A percentile compares a stretch with the other conserved stretches of the same genome.
Conservation (phyloP, 2,797 vertebrate species). For the Spinibarbus caldwelli region DNA sequence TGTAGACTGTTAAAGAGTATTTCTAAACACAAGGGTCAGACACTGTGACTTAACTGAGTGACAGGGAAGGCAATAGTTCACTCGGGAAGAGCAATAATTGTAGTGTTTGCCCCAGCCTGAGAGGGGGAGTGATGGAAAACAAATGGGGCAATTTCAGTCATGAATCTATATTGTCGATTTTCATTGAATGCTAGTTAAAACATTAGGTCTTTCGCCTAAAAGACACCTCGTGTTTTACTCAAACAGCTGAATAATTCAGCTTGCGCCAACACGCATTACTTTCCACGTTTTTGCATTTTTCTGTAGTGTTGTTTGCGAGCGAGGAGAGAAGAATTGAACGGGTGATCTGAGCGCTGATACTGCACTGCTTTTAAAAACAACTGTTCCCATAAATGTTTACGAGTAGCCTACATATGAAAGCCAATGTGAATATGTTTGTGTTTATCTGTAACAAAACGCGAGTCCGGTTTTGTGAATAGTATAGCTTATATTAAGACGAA, state of each 20-base stretch:
- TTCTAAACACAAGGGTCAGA: not conserved
- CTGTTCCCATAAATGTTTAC: not conserved
- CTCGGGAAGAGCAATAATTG: slow-evolving; percentile 25
- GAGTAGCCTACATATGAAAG: not conserved
- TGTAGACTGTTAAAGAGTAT: not conserved
- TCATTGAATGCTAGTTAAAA: slow-evolving; percentile 12
- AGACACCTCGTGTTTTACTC: not conserved
- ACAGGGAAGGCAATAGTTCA: slow-evolving; percentile 26
- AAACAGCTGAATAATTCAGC: not conserved
- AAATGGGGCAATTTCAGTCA: slow-evolving; percentile 39
- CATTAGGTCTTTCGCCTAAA: not conserved
- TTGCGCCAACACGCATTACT: slow-evolving; percentile 10
- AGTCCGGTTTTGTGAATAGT: not conserved
- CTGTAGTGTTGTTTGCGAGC: not conserved
- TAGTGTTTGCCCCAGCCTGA: slow-evolving; percentile 13
- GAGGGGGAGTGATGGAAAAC: slow-evolving; percentile 14
- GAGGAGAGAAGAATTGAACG: no score
- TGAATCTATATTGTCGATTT: slow-evolving; percentile 18
- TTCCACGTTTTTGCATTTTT: not conserved
- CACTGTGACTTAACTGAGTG: not conserved
- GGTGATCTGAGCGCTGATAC: not conserved
- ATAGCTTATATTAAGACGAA: not conserved
- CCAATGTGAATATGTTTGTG: not conserved
- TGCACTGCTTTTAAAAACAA: slow-evolving; percentile 1
- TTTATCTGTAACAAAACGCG: not conserved